phyloP scores from a whole-genome alignment of 2,113 vertebrate genomes.

The Stigmatopora nigra region DNA sequence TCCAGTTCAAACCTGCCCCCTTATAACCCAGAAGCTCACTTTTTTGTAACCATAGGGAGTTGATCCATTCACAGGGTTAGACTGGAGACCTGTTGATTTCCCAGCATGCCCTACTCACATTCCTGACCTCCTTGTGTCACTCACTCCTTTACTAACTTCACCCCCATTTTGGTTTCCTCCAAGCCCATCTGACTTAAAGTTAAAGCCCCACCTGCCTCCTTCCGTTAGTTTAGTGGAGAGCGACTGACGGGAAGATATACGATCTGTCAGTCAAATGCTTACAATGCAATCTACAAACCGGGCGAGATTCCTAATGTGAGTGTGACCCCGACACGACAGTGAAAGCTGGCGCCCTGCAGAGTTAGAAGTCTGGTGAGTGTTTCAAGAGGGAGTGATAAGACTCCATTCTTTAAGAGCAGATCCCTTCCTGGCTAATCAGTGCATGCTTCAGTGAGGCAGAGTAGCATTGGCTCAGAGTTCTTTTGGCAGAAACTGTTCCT shows the following conservation, averaged over 20 bases:
- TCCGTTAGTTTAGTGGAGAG: slow-evolving; percentile 10
- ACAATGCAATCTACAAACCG: not conserved
- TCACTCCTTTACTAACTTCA: slow-evolving; percentile 54
- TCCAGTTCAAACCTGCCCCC: slow-evolving; percentile 56
- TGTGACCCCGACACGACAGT: slow-evolving; percentile 17
- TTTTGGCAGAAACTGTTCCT: not conserved
- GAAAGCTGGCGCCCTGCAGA: slow-evolving; percentile 29
- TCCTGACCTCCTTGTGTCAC: slow-evolving; percentile 69
- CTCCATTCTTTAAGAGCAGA: slow-evolving; percentile 25
- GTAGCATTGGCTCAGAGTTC: not conserved
- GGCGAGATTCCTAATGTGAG: slow-evolving; percentile 14
- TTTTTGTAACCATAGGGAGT: slow-evolving; percentile 30
- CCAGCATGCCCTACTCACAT: slow-evolving; percentile 61
- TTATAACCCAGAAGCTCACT: slow-evolving; percentile 53
- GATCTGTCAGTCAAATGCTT: slow-evolving; percentile 14
- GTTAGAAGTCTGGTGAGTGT: slow-evolving; percentile 41
- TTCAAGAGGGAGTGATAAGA: slow-evolving; percentile 47
- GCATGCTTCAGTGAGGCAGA: slow-evolving; percentile 24
- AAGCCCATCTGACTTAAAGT: slow-evolving; percentile 23
- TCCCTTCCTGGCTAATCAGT: slow-evolving; percentile 39
- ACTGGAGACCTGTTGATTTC: slow-evolving; percentile 56
- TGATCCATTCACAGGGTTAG: slow-evolving; percentile 34
- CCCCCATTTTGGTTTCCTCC: slow-evolving; percentile 16
- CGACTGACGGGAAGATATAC: slow-evolving; percentile 7
- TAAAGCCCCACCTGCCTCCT: slow-evolving; percentile 3